phyloP scores from a whole-genome alignment of 2,797 vertebrate species.

The Bradypodion ventrale region DNA sequence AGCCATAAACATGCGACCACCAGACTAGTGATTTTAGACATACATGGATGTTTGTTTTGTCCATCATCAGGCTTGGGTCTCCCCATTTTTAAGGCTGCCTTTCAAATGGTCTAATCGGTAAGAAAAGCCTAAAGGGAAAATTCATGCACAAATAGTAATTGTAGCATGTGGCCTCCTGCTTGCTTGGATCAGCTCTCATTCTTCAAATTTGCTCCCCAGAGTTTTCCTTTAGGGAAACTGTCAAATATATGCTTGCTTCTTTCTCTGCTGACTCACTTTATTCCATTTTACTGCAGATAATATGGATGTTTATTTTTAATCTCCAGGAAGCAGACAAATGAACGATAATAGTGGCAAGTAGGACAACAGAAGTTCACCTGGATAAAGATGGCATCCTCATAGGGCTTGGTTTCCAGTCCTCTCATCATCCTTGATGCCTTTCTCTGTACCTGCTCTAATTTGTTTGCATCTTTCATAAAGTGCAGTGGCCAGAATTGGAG shows the following conservation, averaged over 20 bases:
- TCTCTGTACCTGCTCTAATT: no score
- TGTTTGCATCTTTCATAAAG: no score
- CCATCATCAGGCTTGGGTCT: background rate
- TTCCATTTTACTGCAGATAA: constrained; percentile 36
- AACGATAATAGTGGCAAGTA: constrained; percentile 20
- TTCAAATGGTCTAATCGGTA: background rate
- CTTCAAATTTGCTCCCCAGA: background rate
- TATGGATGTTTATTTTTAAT: constrained; percentile 24
- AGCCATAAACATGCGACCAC: background rate
- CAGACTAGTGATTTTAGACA: background rate
- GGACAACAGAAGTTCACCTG: background rate
- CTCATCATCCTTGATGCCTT: no score
- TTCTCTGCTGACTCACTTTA: constrained; percentile 25
- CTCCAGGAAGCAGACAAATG: constrained; percentile 38
- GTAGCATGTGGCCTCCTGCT: background rate
- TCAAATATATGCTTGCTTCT: background rate
- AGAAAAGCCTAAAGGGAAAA: background rate
- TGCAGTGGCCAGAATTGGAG: no score
- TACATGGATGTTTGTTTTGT: background rate
- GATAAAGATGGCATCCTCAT: background rate
- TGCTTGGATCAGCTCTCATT: background rate
- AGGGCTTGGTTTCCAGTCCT: no score
- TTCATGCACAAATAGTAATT: background rate
- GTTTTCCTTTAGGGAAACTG: background rate
- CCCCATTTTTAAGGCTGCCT: no score